A percentile compares a stretch with the other conserved stretches of the same genome.
phyloP scores from a whole-genome alignment of 2,888 invertebrate genomes.

The Desoria tigrina region DNA sequence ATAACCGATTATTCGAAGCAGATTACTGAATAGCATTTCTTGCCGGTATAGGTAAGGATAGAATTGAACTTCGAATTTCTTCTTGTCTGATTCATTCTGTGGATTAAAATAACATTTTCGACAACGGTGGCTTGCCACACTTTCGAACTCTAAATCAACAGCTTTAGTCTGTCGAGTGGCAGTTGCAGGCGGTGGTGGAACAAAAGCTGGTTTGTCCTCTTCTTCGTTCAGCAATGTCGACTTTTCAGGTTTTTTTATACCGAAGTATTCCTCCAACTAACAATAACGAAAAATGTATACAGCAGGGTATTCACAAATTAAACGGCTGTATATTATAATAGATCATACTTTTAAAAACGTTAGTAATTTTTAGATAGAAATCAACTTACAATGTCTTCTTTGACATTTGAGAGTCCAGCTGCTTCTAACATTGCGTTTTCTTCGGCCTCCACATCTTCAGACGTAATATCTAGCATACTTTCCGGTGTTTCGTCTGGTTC shows the following conservation, averaged over 20 bases:
- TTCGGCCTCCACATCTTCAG: constrained; percentile 27
- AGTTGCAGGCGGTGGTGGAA: constrained; percentile 22
- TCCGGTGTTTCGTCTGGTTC: constrained; percentile 63
- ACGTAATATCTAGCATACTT: constrained; percentile 37
- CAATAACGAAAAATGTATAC: not conserved
- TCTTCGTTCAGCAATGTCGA: constrained; percentile 23
- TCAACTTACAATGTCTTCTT: constrained; percentile 29
- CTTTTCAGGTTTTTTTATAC: constrained; percentile 29
- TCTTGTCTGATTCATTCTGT: constrained; percentile 32
- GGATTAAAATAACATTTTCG: constrained; percentile 45
- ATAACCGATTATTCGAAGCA: constrained; percentile 63
- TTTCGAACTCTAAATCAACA: constrained; percentile 40
- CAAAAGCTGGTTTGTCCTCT: constrained; percentile 8
- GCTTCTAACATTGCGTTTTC: constrained; percentile 28
- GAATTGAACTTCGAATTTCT: constrained; percentile 32
- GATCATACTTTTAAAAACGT: not conserved
- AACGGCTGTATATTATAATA: too few relatives aligned
- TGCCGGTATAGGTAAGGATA: constrained; percentile 59
- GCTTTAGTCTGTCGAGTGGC: constrained; percentile 28
- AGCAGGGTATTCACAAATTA: too few relatives aligned
- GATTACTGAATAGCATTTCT: constrained; percentile 64
- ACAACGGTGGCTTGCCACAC: constrained; percentile 45
- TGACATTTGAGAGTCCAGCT: constrained; percentile 31
- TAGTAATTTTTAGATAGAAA: not conserved
- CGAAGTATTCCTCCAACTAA: constrained; percentile 38